These are phyloP conservation scores for Trissolcus japonicus DNA, from an alignment of 2,888 invertebrate genomes.

Conservation along the genomic window DNA sequence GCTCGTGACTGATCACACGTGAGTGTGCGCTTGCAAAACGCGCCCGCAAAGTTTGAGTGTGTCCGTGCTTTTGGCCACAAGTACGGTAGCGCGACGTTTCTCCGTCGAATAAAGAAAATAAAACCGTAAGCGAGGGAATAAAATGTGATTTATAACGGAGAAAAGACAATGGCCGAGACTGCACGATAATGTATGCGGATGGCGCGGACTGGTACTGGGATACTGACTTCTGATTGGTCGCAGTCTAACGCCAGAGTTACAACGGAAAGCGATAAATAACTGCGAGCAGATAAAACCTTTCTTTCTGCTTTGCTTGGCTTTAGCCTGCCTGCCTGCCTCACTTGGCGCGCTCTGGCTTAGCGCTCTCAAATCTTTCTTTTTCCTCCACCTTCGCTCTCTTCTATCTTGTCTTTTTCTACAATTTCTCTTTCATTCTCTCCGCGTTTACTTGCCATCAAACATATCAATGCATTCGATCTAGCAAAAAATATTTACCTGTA, in stretches of 20 bases:
- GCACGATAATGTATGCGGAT: constrained; percentile 76
- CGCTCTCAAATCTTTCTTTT: constrained; percentile 57
- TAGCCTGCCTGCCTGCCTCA: constrained; percentile 56
- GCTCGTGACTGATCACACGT: constrained; percentile 56
- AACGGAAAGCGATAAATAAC: constrained; percentile 76
- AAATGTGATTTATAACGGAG: constrained; percentile 76
- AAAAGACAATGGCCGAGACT: constrained; percentile 76
- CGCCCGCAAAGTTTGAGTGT: constrained; percentile 46
- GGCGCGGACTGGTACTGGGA: constrained; percentile 75
- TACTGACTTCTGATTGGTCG: constrained; percentile 75
- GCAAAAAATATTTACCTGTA: constrained; percentile 34
- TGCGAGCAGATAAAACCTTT: constrained; percentile 75
- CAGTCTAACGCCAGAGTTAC: constrained; percentile 73
- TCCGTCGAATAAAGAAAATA: constrained; percentile 75
- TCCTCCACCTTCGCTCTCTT: constrained; percentile 34
- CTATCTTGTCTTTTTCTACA: constrained; percentile 46
- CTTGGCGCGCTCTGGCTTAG: constrained; percentile 48
- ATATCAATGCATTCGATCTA: constrained; percentile 43
- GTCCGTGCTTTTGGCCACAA: constrained; percentile 63
- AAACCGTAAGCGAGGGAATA: constrained; percentile 75
- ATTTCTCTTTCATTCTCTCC: constrained; percentile 51
- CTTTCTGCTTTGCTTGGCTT: constrained; percentile 68
- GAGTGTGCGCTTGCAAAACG: constrained; percentile 59
- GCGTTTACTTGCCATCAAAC: constrained; percentile 40
- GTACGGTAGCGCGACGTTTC: constrained; percentile 75